Conservation (phyloP, 2,113 vertebrate genomes). For the Leptodactylus fuscus region DNA sequence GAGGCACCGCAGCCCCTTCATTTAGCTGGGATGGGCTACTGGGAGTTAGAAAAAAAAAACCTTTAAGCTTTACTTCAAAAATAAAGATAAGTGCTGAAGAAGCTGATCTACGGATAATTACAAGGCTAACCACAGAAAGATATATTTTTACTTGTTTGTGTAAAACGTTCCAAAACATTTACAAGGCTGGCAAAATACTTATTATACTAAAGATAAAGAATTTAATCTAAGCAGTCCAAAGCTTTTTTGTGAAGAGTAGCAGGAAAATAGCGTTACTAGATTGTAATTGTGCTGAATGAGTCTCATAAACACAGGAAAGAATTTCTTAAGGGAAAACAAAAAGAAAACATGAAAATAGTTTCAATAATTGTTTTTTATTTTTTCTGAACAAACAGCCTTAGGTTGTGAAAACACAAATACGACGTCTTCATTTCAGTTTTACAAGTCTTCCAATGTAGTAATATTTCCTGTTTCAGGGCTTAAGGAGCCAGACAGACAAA, state of each 20-base stretch:
- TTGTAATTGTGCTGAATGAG: background rate
- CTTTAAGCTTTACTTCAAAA: no score
- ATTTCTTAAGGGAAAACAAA: background rate
- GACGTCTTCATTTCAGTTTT: background rate
- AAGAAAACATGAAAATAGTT: background rate
- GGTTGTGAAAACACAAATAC: background rate
- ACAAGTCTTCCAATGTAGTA: background rate
- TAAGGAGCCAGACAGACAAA: background rate
- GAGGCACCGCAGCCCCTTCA: no score
- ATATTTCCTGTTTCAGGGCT: conserved; percentile 1
- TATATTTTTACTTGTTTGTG: background rate
- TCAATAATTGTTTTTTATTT: background rate
- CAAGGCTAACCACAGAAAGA: no score
- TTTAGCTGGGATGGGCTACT: no score
- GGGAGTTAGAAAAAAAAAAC: no score
- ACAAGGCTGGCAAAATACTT: background rate
- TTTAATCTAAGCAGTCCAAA: background rate
- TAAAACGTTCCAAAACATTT: background rate
- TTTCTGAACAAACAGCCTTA: background rate
- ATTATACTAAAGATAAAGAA: background rate
- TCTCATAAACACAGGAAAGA: background rate
- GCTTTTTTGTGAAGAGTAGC: background rate
- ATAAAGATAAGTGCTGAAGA: background rate
- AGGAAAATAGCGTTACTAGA: background rate
- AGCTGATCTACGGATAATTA: background rate